These are phyloP conservation scores for Cephus nigrinus DNA, from an alignment of 2,888 invertebrate genomes.

Conservation along the genomic window DNA sequence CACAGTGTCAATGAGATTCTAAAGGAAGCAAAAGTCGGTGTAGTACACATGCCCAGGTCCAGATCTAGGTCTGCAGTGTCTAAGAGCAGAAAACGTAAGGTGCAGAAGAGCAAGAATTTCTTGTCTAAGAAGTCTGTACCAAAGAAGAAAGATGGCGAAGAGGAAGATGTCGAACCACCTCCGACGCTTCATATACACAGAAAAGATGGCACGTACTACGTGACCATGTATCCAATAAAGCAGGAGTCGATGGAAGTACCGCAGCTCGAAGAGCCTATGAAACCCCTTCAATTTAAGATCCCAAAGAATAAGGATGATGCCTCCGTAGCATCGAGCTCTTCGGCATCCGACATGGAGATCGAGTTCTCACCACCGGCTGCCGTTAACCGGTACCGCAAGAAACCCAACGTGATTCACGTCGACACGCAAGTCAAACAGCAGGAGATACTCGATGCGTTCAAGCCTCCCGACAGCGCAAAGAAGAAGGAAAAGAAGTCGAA, in stretches of 20 bases:
- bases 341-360: conserved; percentile 64
- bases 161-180: conserved; percentile 46
- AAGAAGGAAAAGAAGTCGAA: conserved; percentile 28
- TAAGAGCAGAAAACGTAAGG: conserved; percentile 18
- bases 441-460: conserved; percentile 53
- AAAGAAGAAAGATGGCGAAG: conserved; percentile 29
- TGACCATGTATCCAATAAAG: conserved; percentile 64
- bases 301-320: conserved; percentile 52
- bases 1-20: conserved; percentile 37
- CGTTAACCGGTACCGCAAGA: conserved; percentile 52
- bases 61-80: conserved; percentile 26
- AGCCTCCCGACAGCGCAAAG: conserved; percentile 25
- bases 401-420: conserved; percentile 58
- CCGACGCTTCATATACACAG: conserved; percentile 60
- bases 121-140: conserved; percentile 29
- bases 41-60: conserved; percentile 24
- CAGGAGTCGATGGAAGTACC: conserved; percentile 44
- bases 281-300: conserved; percentile 62
- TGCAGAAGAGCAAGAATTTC: conserved; percentile 25
- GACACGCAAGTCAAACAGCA: conserved; percentile 60
- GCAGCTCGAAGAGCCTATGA: conserved; percentile 50
- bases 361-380: conserved; percentile 63
- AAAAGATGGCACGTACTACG: conserved; percentile 59
- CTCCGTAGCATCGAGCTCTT: conserved; percentile 51
- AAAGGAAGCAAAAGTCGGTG: conserved; percentile 36